Evolutionary conservation across 2,888 invertebrate genomes (phyloP), one percentile per base, ranked within the genome.

Genomic region (Melieria picta): DNA sequence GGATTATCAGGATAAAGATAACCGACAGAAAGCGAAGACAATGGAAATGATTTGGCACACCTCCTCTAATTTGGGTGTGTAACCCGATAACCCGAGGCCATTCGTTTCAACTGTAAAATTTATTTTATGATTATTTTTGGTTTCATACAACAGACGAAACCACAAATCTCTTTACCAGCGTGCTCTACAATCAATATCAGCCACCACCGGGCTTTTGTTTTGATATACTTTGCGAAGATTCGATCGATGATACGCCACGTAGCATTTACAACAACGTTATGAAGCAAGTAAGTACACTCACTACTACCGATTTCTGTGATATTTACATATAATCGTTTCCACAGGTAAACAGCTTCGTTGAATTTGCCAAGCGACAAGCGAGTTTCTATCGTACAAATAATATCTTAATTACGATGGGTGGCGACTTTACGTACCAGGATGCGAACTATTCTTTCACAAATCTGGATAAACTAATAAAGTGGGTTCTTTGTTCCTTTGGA

Each of bases 131-230:
- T 4, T 5, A 3, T 11, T 11, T 30, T 5, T 7, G 1, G 42
- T 60, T 10, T 48, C 48, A 10, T 10, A n/a, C 48, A 7, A 11
- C 72, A 91, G 92, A 91, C 0, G 89, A 90, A 46, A 79, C 89
- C 0, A 90, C 93, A 0, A 89, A 93, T 77, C 87, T 98, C 9
- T 96, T 98, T 79, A 96, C 97, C 0, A 94, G 96, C 0, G 92
- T 92, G 0, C 88, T 97, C 43, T 94, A 90, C 85, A 95, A 96
- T 78, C 91, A 90, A 3, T 97, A 97, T 83, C 90, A 90, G 0
- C 93, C 96, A 0, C 98, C 98, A 0, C 89, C 91, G 0, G 97
- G 97, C 0, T 98, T 97, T 86, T 98, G 98, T 81, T 99, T 96
- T 85, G 98, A 99, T 83, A 89, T 93, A 4, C 88, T 94, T 0